Base-by-base conservation (phyloP, 2,113 vertebrate species). In the Grus americana region DNA sequence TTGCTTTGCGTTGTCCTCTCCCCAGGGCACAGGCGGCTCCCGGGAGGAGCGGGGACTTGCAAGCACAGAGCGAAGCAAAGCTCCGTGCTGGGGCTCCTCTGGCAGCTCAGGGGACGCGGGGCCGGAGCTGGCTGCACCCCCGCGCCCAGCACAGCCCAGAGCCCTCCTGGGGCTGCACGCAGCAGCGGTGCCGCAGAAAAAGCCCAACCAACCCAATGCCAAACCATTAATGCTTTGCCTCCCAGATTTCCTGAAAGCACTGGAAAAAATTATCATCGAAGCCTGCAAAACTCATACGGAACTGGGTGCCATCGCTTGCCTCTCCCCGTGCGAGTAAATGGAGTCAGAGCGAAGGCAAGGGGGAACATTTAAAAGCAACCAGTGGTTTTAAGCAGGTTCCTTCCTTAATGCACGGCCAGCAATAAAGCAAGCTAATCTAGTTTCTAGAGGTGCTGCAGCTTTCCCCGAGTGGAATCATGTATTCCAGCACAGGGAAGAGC, bases 301-400 rank as follows among this genome's bases (percentile, higher is more conserved):
- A 10, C 5, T 0, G 11, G 32, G 38, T 2, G 2, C 34, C 29
- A 36, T 1, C 0, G 0, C 55, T 63, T 1, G 0, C 24, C 38
- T 54, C 32, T 15, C 23, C 5, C 11, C 0, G 0, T 0, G 21
- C 1, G 29, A 44, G 46, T 6, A 21, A 61, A 0, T 1, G 3
- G 32, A 32, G 7, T 2, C 4, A 27, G 15, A 54, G 14, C 21
- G 70, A 58, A 86, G 59, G 12, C 27, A 36, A 27, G 2, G 1
- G 7, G 14, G 18, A 9, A 5, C 5, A 3, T 34, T 29, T 13
- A 54, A 62, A 44, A 84, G 44, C 70, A 58, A 54, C 27, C 0
- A 0, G 29, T 9, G 0, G 8, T 54, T 92, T 92, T 9, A 73
- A 36, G 12, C 21, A 62, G n/a, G 12, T 38, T n/a, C 47, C 16